Evolutionary conservation across 30 jellyfish, hydroid and myxozoan genomes (phyloP), one percentile per base, ranked within the genome.

Genomic region (Pseudorhiza aurosa): DNA sequence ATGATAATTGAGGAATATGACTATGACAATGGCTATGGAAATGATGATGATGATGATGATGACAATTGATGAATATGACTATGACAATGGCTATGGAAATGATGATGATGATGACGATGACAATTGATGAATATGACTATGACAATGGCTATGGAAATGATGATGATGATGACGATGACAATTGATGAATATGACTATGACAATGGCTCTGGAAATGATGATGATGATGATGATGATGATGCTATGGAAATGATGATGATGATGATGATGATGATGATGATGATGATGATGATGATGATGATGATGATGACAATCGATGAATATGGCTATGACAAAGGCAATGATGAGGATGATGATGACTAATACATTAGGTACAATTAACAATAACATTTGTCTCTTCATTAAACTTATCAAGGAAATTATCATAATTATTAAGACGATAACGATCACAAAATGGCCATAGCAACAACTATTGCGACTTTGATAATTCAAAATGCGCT

Each of bases 381-480:
- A 8, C 2, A 72, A 91, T 79, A 68, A 92, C 98, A 36, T 68
- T 92, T 1, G 96, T 85, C 47, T 92, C 98, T 56, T 92, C 98
- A 65, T n/a, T n/a, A n/a, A n/a, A n/a, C n/a, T n/a, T n/a, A n/a
- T n/a, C n/a, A n/a, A n/a, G n/a, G n/a, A n/a, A n/a, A n/a, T n/a
- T n/a, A n/a, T n/a, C n/a, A n/a, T n/a, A n/a, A n/a, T n/a, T n/a
- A n/a, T n/a, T n/a, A n/a, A n/a, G n/a, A n/a, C n/a, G n/a, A n/a
- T n/a, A n/a, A n/a, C n/a, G n/a, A n/a, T 14, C 11, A 56, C 26
- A 10, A 56, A 10, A 56, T 56, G n/a, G n/a, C n/a, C n/a, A n/a
- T n/a, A n/a, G n/a, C n/a, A n/a, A n/a, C n/a, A n/a, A n/a, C n/a
- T n/a, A n/a, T n/a, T n/a, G n/a, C n/a, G n/a, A n/a, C n/a, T n/a